Evolutionary conservation across 2,797 vertebrate genomes (phyloP).

Genomic region (Cryptoprocta ferox): DNA sequence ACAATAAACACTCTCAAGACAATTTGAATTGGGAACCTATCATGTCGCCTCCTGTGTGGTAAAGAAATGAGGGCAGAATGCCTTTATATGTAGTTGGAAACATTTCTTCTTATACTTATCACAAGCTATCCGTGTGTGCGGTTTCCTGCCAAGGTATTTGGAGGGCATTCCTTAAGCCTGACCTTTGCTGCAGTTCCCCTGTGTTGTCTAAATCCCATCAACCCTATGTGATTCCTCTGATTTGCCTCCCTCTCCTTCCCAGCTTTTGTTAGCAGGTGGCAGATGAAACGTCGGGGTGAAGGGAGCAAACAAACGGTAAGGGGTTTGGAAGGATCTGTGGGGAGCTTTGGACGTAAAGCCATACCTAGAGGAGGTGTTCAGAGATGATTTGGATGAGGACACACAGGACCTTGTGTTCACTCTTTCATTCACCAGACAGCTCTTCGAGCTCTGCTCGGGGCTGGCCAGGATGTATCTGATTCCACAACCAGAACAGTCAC

Average conservation of each 20-base stretch:
- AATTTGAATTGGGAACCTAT: constrained; percentile 9
- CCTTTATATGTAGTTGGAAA: not conserved
- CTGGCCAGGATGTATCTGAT: not conserved
- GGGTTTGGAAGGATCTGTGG: constrained; percentile 5
- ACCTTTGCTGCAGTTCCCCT: not conserved
- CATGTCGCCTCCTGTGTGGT: not conserved
- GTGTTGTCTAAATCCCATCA: not conserved
- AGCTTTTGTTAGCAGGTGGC: constrained; percentile 46
- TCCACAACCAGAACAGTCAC: not conserved
- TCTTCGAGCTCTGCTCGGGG: not conserved
- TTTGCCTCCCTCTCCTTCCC: not conserved
- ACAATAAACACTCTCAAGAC: constrained; percentile 58
- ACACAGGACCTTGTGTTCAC: not conserved
- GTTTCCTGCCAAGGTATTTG: not conserved
- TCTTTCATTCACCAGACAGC: not conserved
- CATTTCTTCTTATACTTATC: not conserved
- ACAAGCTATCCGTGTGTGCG: not conserved
- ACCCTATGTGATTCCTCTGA: not conserved
- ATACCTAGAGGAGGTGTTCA: not conserved
- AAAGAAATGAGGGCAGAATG: not conserved
- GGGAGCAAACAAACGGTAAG: not conserved
- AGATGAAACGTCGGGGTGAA: not conserved
- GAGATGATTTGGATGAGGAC: not conserved
- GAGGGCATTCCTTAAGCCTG: not conserved
- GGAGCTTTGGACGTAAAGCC: constrained; percentile 13